These are phyloP conservation scores for Drymodes brunneopygia DNA, from an alignment of 2,113 vertebrate species.

Conservation along the genomic window DNA sequence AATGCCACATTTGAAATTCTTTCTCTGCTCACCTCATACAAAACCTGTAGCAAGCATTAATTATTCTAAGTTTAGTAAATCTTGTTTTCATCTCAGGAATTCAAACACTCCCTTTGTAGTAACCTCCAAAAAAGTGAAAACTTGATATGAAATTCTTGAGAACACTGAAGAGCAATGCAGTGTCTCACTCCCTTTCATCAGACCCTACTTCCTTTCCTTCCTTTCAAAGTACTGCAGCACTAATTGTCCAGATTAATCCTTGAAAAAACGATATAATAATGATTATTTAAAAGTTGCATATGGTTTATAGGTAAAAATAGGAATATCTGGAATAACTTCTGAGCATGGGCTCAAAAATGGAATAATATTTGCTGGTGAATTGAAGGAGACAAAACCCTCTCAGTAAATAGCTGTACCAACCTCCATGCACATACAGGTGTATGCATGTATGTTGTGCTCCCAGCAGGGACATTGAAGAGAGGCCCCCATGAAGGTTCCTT, in stretches of 20 bases:
- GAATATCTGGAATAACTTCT: not conserved
- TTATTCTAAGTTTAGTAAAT: not conserved
- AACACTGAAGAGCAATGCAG: not conserved
- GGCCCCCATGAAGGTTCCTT: not conserved
- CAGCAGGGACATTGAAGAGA: not conserved
- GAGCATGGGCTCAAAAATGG: not conserved
- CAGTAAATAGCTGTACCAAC: not conserved
- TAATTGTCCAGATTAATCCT: not conserved
- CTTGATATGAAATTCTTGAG: not conserved
- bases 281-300: not conserved
- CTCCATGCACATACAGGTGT: accelerated
- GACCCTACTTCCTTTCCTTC: not conserved
- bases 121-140: not conserved
- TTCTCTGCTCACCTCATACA: not conserved
- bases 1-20: not conserved
- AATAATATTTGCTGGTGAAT: not conserved
- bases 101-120: not conserved
- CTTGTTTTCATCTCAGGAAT: not conserved
- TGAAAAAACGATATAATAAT: not conserved
- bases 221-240: not conserved
- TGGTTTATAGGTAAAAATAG: not conserved
- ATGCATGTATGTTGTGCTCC: not conserved
- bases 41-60: not conserved
- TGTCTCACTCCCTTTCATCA: not conserved
- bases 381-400: not conserved